Conservation (phyloP, 2,113 vertebrate species). For the Scopus umbretta region DNA sequence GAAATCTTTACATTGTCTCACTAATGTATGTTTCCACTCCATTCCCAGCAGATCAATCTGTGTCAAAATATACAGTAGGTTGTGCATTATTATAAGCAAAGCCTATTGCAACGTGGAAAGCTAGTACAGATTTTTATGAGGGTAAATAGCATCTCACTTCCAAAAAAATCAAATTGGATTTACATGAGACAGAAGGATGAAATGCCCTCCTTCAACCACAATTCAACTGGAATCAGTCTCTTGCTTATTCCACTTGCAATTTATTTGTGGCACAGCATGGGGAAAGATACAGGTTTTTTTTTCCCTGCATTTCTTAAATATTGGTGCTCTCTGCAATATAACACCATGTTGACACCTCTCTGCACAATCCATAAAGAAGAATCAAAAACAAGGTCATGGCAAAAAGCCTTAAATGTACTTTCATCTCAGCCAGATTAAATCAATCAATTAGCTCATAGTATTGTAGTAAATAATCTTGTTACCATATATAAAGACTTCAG, state of each 20-base stretch:
- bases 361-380: slow-evolving; percentile 4
- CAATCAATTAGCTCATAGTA: too few relatives aligned
- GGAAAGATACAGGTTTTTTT: background rate
- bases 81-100: background rate
- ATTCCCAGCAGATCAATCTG: background rate
- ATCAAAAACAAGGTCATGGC: slow-evolving; percentile 11
- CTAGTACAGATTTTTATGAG: background rate
- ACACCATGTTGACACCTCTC: background rate
- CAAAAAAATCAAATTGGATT: background rate
- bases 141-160: background rate
- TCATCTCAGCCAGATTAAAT: background rate
- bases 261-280: background rate
- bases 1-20: slow-evolving; percentile 33
- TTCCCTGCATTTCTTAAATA: background rate
- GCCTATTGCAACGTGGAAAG: background rate
- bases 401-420: background rate
- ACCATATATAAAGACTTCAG: too few relatives aligned
- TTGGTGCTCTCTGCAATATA: background rate
- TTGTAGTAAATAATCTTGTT: too few relatives aligned
- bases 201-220: background rate
- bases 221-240: background rate
- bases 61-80: background rate
- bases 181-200: background rate
- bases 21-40: background rate
- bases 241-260: background rate